These are phyloP conservation scores for Pogonophryne albipinna DNA, from an alignment of 2,797 vertebrate species.

Conservation along the genomic window DNA sequence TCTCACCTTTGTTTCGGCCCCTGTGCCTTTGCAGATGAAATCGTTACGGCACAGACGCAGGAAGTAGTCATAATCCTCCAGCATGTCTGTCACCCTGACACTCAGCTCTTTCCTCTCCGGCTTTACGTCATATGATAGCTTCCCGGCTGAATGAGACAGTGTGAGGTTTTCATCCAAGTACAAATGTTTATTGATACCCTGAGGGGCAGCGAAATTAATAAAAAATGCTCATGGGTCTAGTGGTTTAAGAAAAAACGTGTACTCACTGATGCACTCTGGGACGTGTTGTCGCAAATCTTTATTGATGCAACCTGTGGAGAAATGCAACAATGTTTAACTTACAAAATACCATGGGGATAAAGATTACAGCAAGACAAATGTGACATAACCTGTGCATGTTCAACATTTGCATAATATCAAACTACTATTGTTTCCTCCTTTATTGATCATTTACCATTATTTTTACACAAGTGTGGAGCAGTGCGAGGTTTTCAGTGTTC, in stretches of 20 bases:
- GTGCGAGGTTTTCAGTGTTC: no score
- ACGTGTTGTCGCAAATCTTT: conserved; percentile 84
- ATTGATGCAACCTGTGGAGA: conserved; percentile 85
- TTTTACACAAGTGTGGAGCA: neutral
- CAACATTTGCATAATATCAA: neutral
- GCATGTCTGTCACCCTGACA: conserved; percentile 82
- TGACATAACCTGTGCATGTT: neutral
- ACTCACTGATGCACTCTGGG: conserved; percentile 90
- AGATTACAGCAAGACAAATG: neutral
- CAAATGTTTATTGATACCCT: no score
- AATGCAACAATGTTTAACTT: neutral
- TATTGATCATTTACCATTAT: conserved; percentile 9
- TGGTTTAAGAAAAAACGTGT: conserved; percentile 3
- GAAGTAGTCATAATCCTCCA: conserved; percentile 81
- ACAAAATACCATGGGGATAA: neutral
- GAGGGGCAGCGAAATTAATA: neutral
- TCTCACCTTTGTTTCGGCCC: conserved; percentile 82
- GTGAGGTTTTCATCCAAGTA: neutral
- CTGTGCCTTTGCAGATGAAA: conserved; percentile 85
- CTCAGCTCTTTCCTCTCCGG: conserved; percentile 80
- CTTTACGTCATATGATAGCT: conserved; percentile 84
- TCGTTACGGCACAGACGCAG: conserved; percentile 89
- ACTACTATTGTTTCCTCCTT: neutral
- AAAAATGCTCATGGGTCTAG: neutral
- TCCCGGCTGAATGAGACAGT: conserved; percentile 78